Percentiles rank a stretch among this genome's conserved stretches.
Evolutionary conservation across 2,797 vertebrate species (phyloP).

Genomic region (Oreortyx pictus): DNA sequence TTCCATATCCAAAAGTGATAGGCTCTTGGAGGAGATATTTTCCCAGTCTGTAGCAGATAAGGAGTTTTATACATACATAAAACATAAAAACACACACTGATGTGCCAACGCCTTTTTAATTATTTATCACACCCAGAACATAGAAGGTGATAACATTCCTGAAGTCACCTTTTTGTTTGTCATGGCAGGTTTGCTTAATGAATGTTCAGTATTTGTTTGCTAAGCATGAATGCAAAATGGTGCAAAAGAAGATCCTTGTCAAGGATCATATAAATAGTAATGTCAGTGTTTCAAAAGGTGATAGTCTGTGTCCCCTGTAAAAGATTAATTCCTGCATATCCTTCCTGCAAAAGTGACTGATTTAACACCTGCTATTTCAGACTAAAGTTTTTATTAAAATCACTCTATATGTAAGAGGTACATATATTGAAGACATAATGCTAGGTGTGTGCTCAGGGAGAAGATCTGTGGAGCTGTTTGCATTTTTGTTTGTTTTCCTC

Average conservation of each 20-base stretch:
- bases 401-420: not conserved
- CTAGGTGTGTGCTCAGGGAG: not conserved
- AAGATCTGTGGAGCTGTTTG: not conserved
- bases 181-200: constrained; percentile 34
- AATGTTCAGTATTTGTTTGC: constrained; percentile 52
- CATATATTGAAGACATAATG: not conserved
- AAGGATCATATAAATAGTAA: constrained; percentile 66
- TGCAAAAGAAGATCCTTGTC: constrained; percentile 50
- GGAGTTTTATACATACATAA: constrained; percentile 56
- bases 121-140: constrained; percentile 66
- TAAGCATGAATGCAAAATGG: constrained; percentile 53
- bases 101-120: constrained; percentile 69
- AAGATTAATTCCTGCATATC: not conserved
- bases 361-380: not conserved
- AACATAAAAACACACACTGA: constrained; percentile 58
- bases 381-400: not conserved
- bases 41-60: constrained; percentile 25
- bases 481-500: not conserved
- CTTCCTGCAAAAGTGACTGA: not conserved
- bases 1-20: constrained; percentile 33
- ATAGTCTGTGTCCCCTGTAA: not conserved
- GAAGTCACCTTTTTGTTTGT: not conserved
- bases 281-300: not conserved
- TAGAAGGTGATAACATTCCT: constrained; percentile 41
- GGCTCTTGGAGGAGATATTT: constrained; percentile 29